Evolutionary conservation across 2,113 vertebrate species (phyloP), one percentile per base, ranked within the genome.

Genomic region (Thryonomys swinderianus): DNA sequence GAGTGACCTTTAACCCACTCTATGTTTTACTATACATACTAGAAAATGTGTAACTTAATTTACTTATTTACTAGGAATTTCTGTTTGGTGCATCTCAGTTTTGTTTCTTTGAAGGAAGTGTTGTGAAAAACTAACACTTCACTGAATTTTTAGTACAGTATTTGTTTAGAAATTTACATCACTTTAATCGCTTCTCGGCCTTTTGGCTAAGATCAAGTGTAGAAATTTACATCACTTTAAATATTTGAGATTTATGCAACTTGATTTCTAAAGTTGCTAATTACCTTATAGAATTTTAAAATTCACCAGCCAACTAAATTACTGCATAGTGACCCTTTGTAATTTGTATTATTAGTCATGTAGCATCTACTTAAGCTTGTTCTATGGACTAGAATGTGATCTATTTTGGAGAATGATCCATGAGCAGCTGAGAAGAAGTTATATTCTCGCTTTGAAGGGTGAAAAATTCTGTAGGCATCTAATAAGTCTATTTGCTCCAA

Each of bases 41-140:
- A 27, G 78, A 85, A 73, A 96, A 93, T 88, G 61, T 93, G 62
- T 96, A 93, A 83, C 85, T 81, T 66, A 64, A 66, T 84, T 90
- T 90, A 88, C 90, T 88, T 93, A 93, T 96, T 97, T 90, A 91
- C 71, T 34, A 64, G 62, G 30, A n/a, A 5, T 85, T 96, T 95
- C 84, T 87, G 48, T 94, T 95, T 42, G 42, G 8, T 74, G 55
- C 59, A 73, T 90, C 80, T 94, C 74, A 76, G 61, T 83, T 90
- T 95, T 83, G 21, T 92, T 94, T 96, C 93, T 67, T 83, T 88
- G 73, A 95, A 69, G 86, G 79, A 86, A 94, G 66, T 55, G 27
- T 80, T 92, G 37, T 84, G 67, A 91, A 96, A 93, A 79, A 92
- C 30, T 76, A 27, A 80, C 73, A 16, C 61, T 79, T 94, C 87